A percentile compares a stretch with the other conserved stretches of the same genome.
Evolutionary conservation across 1,140 invertebrate genomes (phyloP).

Genomic region (Aphaenogaster floridana): DNA sequence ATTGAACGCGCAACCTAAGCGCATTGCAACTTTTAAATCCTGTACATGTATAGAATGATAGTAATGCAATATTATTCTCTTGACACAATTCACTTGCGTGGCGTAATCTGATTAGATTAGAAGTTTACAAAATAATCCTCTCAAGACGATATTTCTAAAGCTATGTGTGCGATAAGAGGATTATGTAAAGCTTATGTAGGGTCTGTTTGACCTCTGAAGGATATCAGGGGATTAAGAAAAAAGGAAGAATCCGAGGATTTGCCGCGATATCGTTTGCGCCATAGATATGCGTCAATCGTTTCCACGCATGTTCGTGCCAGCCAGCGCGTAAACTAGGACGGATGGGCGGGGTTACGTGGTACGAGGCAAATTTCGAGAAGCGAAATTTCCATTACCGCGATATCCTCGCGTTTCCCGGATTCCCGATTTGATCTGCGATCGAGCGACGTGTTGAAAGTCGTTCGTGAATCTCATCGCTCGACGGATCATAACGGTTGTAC

Average conservation of each 20-base stretch:
- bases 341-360: neutral
- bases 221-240: constrained; percentile 2
- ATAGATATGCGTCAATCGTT: constrained; percentile 19
- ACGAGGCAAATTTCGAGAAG: constrained; percentile 50
- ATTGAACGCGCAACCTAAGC: no score
- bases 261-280: neutral
- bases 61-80: neutral
- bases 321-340: constrained; percentile 3
- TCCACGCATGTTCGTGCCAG: neutral
- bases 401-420: constrained; percentile 26
- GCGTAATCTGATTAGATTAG: constrained; percentile 23
- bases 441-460: constrained; percentile 57
- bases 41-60: neutral
- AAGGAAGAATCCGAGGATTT: neutral
- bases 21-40: neutral
- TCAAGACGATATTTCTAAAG: constrained; percentile 12
- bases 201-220: constrained; percentile 11
- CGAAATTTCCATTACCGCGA: constrained; percentile 63
- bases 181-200: constrained; percentile 20
- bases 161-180: constrained; percentile 35
- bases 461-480: constrained; percentile 44
- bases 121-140: constrained; percentile 31
- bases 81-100: neutral
- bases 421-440: constrained; percentile 44
- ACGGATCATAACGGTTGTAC: constrained; percentile 51